phyloP scores from a whole-genome alignment of 2,113 vertebrate species.

The Daubentonia madagascariensis region DNA sequence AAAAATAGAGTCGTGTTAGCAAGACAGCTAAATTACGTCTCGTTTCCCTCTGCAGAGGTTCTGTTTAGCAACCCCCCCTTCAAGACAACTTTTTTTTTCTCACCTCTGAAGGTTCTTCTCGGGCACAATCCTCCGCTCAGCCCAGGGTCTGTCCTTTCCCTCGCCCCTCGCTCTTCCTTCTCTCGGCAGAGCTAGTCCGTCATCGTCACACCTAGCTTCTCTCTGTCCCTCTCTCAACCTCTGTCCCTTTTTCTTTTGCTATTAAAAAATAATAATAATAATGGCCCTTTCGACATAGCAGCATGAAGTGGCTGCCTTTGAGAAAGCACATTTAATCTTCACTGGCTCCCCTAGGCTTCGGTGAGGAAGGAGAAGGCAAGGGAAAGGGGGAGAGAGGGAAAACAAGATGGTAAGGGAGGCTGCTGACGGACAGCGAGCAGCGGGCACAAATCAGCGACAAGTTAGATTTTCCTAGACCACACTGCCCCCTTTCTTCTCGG shows the following conservation, averaged over 20 bases:
- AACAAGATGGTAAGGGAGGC: conserved; percentile 86
- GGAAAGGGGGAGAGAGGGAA: conserved; percentile 62
- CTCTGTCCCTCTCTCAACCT: background rate
- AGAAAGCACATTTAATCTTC: conserved; percentile 98
- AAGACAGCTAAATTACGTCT: conserved; percentile 48
- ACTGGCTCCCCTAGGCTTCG: conserved; percentile 93
- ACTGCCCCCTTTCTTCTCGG: conserved; percentile 92
- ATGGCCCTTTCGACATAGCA: conserved; percentile 89
- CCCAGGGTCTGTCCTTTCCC: conserved; percentile 72
- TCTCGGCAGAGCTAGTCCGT: conserved; percentile 76
- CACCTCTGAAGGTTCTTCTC: conserved; percentile 82
- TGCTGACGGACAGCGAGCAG: conserved; percentile 88
- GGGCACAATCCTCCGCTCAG: conserved; percentile 79
- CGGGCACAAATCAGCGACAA: conserved; percentile 93
- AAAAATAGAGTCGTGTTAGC: conserved; percentile 64
- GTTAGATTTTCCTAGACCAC: conserved; percentile 86
- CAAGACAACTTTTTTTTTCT: conserved; percentile 72
- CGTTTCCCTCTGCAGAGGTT: background rate
- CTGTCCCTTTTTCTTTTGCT: conserved; percentile 42
- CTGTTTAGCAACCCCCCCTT: conserved; percentile 30
- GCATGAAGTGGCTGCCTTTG: conserved; percentile 95
- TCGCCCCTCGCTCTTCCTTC: conserved; percentile 46
- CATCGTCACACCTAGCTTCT: conserved; percentile 79
- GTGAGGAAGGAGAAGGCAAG: conserved; percentile 85
- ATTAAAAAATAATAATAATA: conserved; percentile 70